A percentile compares a stretch with the other conserved stretches of the same genome.
phyloP scores from a whole-genome alignment of 2,113 vertebrate genomes.

The Machaerirhynchus nigripectus region DNA sequence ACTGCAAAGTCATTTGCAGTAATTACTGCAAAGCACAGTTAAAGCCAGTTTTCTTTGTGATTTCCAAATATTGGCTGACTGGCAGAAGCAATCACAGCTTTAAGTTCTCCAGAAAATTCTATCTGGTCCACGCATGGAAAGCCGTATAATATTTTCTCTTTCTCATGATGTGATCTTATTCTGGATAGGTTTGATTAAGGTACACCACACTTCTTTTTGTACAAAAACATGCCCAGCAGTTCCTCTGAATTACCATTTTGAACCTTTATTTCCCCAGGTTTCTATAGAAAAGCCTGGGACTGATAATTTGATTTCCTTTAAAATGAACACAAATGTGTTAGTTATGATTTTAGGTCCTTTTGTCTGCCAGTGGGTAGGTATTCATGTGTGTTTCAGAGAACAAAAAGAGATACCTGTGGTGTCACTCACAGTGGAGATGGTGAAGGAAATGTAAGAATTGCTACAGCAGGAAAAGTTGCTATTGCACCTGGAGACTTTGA shows the following conservation, averaged over 20 bases:
- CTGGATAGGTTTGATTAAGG: not conserved
- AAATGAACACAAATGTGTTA: not conserved
- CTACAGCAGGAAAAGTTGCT: not conserved
- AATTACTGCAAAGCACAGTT: not conserved
- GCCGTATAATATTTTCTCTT: not conserved
- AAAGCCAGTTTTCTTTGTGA: not conserved
- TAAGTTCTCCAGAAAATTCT: not conserved
- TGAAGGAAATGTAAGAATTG: not conserved
- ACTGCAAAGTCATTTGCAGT: not conserved
- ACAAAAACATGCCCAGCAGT: not conserved
- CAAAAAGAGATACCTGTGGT: not conserved
- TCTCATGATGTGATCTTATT: not conserved
- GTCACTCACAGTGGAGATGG: not conserved
- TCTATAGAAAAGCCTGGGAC: not conserved
- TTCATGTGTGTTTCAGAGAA: slow-evolving; percentile 5
- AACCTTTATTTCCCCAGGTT: not conserved
- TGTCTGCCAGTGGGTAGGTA: not conserved
- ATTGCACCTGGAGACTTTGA: slow-evolving; percentile 13
- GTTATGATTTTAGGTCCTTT: not conserved
- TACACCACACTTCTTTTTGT: not conserved
- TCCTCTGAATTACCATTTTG: not conserved
- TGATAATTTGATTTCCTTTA: not conserved
- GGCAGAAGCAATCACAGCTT: not conserved
- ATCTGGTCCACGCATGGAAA: not conserved
- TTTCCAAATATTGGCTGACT: not conserved